phyloP scores from a whole-genome alignment of 2,797 vertebrate species.

The Menidia menidia region DNA sequence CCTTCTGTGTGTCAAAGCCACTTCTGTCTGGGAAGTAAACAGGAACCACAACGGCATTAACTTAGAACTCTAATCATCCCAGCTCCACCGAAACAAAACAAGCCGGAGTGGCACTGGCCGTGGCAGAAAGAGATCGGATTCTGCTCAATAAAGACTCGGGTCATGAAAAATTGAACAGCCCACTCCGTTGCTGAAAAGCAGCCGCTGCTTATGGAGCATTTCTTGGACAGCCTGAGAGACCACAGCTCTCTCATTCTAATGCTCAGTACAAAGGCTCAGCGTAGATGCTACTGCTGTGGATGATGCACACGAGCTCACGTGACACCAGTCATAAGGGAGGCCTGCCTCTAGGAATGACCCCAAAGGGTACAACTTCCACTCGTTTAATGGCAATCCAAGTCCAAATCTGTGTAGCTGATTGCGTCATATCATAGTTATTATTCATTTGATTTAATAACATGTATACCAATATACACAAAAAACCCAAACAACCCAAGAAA shows the following conservation, averaged over 20 bases:
- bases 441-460: too few relatives aligned
- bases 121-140: conserved; percentile 59
- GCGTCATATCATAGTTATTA: too few relatives aligned
- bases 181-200: conserved; percentile 53
- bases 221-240: conserved; percentile 51
- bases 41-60: conserved; percentile 9
- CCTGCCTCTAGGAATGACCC: neutral
- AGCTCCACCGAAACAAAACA: conserved; percentile 48
- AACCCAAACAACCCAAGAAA: too few relatives aligned
- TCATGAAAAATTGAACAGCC: conserved; percentile 68
- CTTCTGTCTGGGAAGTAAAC: conserved; percentile 22
- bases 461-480: too few relatives aligned
- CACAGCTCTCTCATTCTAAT: conserved; percentile 40
- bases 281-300: neutral
- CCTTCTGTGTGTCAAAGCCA: conserved; percentile 18
- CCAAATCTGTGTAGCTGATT: too few relatives aligned
- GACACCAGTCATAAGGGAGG: conserved; percentile 16
- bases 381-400: too few relatives aligned
- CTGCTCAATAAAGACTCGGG: conserved; percentile 65
- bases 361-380: neutral
- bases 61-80: conserved; percentile 32
- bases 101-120: conserved; percentile 33
- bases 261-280: conserved; percentile 32
- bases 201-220: conserved; percentile 53
- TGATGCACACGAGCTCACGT: conserved; percentile 7